These are phyloP conservation scores for Myrmecophaga tridactyla DNA, from an alignment of 2,113 vertebrate species.

Conservation along the genomic window DNA sequence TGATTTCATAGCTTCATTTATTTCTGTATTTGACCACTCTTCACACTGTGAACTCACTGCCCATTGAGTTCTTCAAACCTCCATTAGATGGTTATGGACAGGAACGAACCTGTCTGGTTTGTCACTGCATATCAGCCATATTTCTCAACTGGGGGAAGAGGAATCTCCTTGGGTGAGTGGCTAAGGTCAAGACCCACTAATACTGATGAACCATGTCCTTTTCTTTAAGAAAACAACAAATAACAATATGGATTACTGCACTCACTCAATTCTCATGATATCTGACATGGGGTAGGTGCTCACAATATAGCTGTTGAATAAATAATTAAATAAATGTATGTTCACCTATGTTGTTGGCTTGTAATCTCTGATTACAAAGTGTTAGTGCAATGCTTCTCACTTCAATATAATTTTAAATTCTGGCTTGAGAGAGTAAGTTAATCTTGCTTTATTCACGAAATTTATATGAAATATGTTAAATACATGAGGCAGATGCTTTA, in stretches of 20 bases:
- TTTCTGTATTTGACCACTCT: background rate
- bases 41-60: background rate
- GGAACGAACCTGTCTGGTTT: background rate
- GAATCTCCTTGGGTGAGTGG: background rate
- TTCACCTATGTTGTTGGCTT: background rate
- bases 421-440: background rate
- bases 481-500: background rate
- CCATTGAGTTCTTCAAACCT: background rate
- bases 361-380: background rate
- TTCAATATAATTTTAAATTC: background rate
- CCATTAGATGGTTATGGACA: background rate
- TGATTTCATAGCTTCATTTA: background rate
- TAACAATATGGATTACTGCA: background rate
- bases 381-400: background rate
- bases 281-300: background rate
- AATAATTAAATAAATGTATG: background rate
- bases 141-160: background rate
- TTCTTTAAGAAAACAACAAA: background rate
- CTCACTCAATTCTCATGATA: background rate
- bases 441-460: background rate
- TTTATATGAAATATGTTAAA: constrained; percentile 1
- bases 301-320: background rate
- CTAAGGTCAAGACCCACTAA: background rate
- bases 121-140: background rate
- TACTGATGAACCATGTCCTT: background rate